Evolutionary conservation across 2,113 vertebrate genomes (phyloP), one percentile per base, ranked within the genome.

Genomic region (Bos javanicus): DNA sequence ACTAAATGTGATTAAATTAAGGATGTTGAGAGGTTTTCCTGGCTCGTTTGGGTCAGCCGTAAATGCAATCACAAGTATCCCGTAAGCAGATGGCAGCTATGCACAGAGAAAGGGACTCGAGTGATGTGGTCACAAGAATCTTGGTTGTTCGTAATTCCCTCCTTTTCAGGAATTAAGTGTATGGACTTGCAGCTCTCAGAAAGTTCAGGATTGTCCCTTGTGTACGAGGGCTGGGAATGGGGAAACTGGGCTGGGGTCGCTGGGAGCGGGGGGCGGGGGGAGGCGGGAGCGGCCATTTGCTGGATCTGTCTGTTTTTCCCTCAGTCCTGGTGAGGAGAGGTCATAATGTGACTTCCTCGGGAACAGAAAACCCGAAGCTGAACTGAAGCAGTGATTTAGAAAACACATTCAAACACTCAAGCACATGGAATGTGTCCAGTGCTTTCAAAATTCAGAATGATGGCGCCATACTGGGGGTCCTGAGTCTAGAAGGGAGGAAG

Each of bases 401-500:
- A 84, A 71, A 59, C 19, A n/a, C 2, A 3, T 36, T 21, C 90
- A 19, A 67, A 50, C 30, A 46, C n/a, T 59, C 50, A 95, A 11
- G 50, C n/a, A 13, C 15, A 1, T 52, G 36, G 19, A 64, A 5
- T 14, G 10, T 52, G 43, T 89, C 50, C 88, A 57, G 30, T 59
- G 67, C 84, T 62, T 91, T 93, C 67, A 91, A 64, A 90, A 83
- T 87, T 93, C 23, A 86, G 54, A 76, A 46, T 33, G 28, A 28
- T 36, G 26, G 83, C 21, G 12, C 54, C 60, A 3, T 13, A 13
- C 1, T 71, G 50, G 56, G 57, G 87, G 39, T 81, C 23, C 9
- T 56, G 9, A 43, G 7, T 23, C 6, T 4, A 23, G 33, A 28
- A 4, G 13, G 67, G 19, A 43, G 33, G 39, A 91, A 64, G 8